Evolutionary conservation across 2,113 vertebrate species (phyloP), one percentile per base, ranked within the genome.

Genomic region (Ameiurus melas): DNA sequence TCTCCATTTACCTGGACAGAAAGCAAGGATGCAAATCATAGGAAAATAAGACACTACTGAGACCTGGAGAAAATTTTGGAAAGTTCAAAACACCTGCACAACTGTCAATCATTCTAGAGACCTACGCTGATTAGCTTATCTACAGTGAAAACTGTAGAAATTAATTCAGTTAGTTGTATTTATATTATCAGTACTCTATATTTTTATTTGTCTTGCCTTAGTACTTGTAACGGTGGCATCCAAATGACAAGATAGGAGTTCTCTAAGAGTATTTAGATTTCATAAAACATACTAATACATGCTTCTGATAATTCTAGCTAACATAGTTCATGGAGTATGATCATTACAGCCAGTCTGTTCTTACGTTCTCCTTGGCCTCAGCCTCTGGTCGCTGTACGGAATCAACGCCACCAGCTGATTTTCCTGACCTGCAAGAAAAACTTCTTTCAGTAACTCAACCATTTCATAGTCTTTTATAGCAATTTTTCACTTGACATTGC

Each of bases 341-440:
- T 43, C 7, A n/a, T 47, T 27, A 75, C 5, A 64, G 2, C 9
- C 25, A 36, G 20, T 60, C 5, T 33, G 81, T 70, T 96, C 97
- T 96, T 96, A 97, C 96, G 97, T 97, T 95, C 97, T 95, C 90
- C 97, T 96, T 88, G 97, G 97, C 68, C 94, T 96, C 91, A 97
- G 92, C 89, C 97, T 95, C 89, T 97, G 90, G 81, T 91, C 89
- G n/a, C 98, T 99, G 93, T 99, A 99, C 13, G 98, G 98, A 93
- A 99, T 99, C 94, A 99, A 93, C 68, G 98, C 98, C 90, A 99
- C 98, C 20, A 99, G 96, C 90, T 99, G 98, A 90, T 99, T 99
- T 95, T 99, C 98, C 91, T 99, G 98, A 71, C 98, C 98, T 99
- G 92, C 83, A 95, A 19, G 53, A 66, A 89, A 39, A 87, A 77